Conservation (phyloP, 2,797 vertebrate species). For the Salmo trutta region DNA sequence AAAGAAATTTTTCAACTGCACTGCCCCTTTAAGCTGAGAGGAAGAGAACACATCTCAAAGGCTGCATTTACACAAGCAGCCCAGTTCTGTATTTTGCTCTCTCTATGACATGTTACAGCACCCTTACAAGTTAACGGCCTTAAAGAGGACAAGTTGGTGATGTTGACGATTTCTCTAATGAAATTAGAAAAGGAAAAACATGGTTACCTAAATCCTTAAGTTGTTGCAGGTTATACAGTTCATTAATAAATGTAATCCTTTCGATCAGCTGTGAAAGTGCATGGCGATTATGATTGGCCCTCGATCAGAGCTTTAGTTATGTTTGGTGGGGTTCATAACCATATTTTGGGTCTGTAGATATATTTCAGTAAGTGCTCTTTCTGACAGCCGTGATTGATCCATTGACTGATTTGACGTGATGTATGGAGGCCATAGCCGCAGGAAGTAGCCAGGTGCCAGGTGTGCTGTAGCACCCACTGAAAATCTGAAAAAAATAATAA, state of each 20-base stretch:
- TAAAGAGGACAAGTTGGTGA: too few relatives aligned
- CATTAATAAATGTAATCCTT: too few relatives aligned
- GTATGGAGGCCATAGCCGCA: neutral
- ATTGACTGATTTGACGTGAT: conserved; percentile 5
- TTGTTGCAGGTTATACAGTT: too few relatives aligned
- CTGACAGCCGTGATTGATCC: conserved; percentile 7
- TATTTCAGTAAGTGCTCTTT: neutral
- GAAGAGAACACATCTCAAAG: neutral
- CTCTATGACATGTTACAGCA: neutral
- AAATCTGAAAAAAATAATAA: too few relatives aligned
- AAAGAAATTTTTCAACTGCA: too few relatives aligned
- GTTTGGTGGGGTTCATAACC: conserved; percentile 2
- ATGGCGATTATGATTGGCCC: too few relatives aligned
- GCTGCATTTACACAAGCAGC: neutral
- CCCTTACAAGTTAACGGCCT: neutral
- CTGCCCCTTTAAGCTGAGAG: neutral
- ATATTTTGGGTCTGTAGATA: neutral
- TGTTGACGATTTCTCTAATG: too few relatives aligned
- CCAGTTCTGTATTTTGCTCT: neutral
- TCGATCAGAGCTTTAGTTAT: too few relatives aligned
- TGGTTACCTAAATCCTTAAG: neutral
- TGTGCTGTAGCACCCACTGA: too few relatives aligned
- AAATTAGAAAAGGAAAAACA: neutral
- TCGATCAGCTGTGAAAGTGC: too few relatives aligned
- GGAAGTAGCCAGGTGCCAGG: too few relatives aligned